Conservation (phyloP, 2,888 invertebrate genomes). For the Zhuqinia jingwanae region DNA sequence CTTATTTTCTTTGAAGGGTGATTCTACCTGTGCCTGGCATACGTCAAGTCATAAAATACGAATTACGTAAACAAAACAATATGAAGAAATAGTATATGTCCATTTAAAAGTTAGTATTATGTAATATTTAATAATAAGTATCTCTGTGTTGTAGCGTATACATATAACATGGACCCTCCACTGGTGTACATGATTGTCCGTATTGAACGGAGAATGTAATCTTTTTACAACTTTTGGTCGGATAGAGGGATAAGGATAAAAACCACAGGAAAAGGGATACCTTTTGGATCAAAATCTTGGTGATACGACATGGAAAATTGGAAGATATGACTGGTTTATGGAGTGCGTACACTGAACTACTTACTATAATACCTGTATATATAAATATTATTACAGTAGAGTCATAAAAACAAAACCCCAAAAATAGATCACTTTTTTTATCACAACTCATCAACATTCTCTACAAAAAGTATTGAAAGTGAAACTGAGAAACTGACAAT, state of each 20-base stretch:
- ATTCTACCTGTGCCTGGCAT: neutral
- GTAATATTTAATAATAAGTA: too few species aligned
- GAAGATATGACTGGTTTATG: neutral
- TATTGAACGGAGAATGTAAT: neutral
- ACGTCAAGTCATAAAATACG: slow-evolving; percentile 36
- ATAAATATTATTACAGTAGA: neutral
- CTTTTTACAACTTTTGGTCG: slow-evolving; percentile 50
- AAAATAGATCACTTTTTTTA: slow-evolving; percentile 46
- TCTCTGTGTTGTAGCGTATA: too few species aligned
- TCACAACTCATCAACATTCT: slow-evolving; percentile 5
- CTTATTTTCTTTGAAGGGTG: too few species aligned
- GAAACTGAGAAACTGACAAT: slow-evolving; percentile 71
- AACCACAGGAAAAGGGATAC: slow-evolving; percentile 36
- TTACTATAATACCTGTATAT: neutral
- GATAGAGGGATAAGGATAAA: slow-evolving; percentile 29
- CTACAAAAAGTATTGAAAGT: slow-evolving; percentile 63
- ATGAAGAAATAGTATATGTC: neutral
- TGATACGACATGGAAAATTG: slow-evolving; percentile 24
- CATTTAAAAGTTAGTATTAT: too few species aligned
- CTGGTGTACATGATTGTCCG: neutral
- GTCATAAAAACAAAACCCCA: neutral
- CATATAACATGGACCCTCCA: slow-evolving; percentile 12
- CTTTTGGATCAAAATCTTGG: slow-evolving; percentile 41
- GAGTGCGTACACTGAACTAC: neutral
- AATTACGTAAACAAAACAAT: slow-evolving; percentile 30